A percentile compares a stretch with the other conserved stretches of the same genome.
Evolutionary conservation across 2,797 vertebrate species (phyloP).

Genomic region (Falco berigora): DNA sequence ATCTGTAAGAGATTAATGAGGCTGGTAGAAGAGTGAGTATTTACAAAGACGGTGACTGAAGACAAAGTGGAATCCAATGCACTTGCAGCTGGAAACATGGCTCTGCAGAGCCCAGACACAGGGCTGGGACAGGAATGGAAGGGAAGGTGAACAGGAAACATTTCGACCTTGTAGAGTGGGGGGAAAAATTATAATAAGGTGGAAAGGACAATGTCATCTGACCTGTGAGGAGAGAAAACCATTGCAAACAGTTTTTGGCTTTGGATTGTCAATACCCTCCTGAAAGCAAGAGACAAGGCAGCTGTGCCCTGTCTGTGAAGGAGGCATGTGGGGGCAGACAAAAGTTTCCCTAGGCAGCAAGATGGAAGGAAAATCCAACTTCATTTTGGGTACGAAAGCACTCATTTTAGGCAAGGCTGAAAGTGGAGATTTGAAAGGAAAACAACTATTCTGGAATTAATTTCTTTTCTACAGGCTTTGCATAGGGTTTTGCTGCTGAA

Average conservation of each 20-base stretch:
- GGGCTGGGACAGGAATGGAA: background rate
- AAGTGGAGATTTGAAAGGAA: background rate
- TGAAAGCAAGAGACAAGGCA: background rate
- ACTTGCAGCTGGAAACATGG: background rate
- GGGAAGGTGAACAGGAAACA: accelerated
- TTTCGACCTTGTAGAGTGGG: background rate
- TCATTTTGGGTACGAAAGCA: background rate
- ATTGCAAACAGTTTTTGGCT: background rate
- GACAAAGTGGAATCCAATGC: background rate
- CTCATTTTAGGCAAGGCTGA: background rate
- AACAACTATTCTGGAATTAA: background rate
- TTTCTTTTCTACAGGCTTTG: background rate
- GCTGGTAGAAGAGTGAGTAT: background rate
- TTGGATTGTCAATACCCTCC: too few relatives aligned
- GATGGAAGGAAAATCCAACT: background rate
- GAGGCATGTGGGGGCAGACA: background rate
- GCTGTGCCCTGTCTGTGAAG: background rate
- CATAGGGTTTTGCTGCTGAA: background rate
- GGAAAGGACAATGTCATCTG: background rate
- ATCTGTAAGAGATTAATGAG: background rate
- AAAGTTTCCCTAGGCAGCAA: background rate
- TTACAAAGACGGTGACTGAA: background rate
- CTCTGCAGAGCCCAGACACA: background rate
- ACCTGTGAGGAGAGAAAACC: background rate
- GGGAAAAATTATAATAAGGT: background rate